Evolutionary conservation across 2,888 invertebrate species (phyloP).

Genomic region (Onthophagus sagittarius): DNA sequence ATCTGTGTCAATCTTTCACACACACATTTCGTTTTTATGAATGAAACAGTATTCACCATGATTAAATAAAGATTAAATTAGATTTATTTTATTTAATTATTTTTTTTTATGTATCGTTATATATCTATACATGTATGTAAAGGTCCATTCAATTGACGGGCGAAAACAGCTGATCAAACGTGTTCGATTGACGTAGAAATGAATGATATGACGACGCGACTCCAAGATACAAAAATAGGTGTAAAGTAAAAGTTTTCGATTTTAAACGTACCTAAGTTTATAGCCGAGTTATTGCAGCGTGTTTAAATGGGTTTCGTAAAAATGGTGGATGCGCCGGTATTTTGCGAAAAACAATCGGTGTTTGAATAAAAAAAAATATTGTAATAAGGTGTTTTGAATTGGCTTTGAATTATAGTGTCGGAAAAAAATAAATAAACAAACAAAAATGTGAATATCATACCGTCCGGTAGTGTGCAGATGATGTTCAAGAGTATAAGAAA

Average conservation of each 20-base stretch:
- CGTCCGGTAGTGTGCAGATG: conserved; percentile 50
- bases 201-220: neutral
- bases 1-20: no score
- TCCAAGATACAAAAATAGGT: neutral
- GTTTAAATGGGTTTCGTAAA: neutral
- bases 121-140: no score
- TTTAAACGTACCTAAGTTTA: no score
- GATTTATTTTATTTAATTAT: no score
- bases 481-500: conserved; percentile 49
- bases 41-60: no score
- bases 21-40: no score
- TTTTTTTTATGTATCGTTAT: no score
- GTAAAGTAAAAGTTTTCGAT: no score
- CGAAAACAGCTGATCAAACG: neutral
- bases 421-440: neutral
- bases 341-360: neutral
- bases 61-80: no score
- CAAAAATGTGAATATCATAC: conserved; percentile 35
- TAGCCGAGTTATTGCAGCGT: neutral
- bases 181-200: neutral
- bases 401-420: neutral
- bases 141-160: neutral
- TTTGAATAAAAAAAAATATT: conserved; percentile 9
- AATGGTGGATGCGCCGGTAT: neutral
- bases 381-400: neutral